phyloP scores from a whole-genome alignment of 2,888 invertebrate species.

The Saturnia pavonia region DNA sequence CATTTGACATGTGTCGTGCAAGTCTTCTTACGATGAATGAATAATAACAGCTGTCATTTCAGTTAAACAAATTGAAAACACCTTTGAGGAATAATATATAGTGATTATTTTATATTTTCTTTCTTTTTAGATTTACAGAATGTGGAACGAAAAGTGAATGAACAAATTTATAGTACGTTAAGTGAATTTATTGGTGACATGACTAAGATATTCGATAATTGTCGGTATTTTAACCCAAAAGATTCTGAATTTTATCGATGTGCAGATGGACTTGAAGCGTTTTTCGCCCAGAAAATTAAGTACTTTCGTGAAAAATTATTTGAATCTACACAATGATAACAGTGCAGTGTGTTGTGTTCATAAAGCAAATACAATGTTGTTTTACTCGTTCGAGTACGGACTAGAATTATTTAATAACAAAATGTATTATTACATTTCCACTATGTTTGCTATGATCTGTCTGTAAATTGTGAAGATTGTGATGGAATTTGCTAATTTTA shows the following conservation, averaged over 20 bases:
- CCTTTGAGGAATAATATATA: too few species aligned
- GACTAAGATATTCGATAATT: constrained; percentile 99
- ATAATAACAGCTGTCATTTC: too few species aligned
- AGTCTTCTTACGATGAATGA: too few species aligned
- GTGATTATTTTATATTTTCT: not conserved
- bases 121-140: constrained; percentile 92
- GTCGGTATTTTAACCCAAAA: constrained; percentile 97
- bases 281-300: constrained; percentile 97
- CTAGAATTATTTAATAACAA: constrained; percentile 29
- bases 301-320: constrained; percentile 92
- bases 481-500: constrained; percentile 69
- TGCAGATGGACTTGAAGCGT: constrained; percentile 96
- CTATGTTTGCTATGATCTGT: constrained; percentile 50
- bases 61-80: too few species aligned
- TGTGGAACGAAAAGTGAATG: constrained; percentile 93
- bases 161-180: constrained; percentile 91
- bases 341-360: constrained; percentile 63
- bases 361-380: constrained; percentile 32
- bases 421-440: constrained; percentile 25
- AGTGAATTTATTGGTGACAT: constrained; percentile 98
- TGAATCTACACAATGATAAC: constrained; percentile 80
- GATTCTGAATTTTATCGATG: constrained; percentile 98
- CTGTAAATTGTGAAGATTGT: constrained; percentile 73
- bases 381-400: constrained; percentile 26
- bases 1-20: too few species aligned